phyloP scores from a whole-genome alignment of 2,888 invertebrate species.

The Coleophora deauratella region DNA sequence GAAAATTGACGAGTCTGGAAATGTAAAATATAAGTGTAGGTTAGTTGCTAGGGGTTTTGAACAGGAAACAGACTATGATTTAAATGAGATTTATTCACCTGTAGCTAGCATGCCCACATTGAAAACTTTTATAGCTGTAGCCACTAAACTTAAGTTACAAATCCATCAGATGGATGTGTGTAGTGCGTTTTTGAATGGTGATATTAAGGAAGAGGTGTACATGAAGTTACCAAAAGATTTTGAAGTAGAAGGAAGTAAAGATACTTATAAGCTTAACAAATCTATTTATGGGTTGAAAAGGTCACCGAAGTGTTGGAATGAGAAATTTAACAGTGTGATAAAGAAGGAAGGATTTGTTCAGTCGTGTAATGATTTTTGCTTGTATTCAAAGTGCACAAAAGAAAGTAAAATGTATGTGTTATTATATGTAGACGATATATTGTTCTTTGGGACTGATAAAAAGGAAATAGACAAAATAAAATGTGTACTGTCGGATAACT shows the following conservation, averaged over 20 bases:
- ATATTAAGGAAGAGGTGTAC: conserved; percentile 12
- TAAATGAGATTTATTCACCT: conserved; percentile 2
- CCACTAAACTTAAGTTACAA: conserved; percentile 3
- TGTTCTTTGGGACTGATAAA: conserved; percentile 7
- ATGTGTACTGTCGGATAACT: conserved; percentile 3
- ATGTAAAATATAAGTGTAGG: conserved; percentile 8
- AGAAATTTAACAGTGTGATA: no score
- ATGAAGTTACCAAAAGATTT: conserved; percentile 16
- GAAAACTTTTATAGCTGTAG: conserved; percentile 4
- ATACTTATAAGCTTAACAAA: conserved; percentile 10
- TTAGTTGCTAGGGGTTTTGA: conserved; percentile 12
- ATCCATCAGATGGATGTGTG: conserved; percentile 14
- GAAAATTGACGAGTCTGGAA: background rate
- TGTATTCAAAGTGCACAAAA: conserved; percentile 8
- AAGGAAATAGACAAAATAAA: conserved; percentile 3
- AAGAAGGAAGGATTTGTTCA: conserved; percentile 9
- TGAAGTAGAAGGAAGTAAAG: conserved; percentile 5
- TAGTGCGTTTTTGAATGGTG: conserved; percentile 13
- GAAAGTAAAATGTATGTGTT: conserved; percentile 8
- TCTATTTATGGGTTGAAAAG: conserved; percentile 16
- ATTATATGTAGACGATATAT: conserved; percentile 11
- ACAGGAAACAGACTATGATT: background rate
- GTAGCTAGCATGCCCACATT: conserved; percentile 11
- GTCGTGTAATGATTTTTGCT: conserved; percentile 10
- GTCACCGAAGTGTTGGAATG: conserved; percentile 15